Evolutionary conservation across 2,113 vertebrate genomes (phyloP).

Genomic region (Nyctibius bracteatus): DNA sequence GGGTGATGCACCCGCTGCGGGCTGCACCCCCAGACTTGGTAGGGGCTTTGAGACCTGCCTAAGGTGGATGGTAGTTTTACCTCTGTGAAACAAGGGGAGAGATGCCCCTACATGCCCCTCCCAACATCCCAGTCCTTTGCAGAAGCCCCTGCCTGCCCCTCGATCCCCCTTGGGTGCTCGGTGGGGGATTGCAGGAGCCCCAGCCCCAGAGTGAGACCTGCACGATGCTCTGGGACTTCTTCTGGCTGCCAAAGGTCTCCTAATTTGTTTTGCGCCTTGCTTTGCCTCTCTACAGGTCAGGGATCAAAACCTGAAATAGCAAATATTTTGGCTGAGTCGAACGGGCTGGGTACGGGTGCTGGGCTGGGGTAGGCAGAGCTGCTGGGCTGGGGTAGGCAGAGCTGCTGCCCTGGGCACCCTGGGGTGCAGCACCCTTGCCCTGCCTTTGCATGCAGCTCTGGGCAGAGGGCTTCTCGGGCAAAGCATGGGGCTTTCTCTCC

Average conservation of each 20-base stretch:
- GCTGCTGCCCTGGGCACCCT: neutral
- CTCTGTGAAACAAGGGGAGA: neutral
- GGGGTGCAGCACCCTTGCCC: neutral
- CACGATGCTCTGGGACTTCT: neutral
- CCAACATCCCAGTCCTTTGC: neutral
- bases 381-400: neutral
- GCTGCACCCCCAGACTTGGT: neutral
- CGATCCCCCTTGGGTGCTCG: too few species aligned
- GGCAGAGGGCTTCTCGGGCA: neutral
- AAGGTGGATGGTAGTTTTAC: too few species aligned
- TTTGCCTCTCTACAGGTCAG: neutral
- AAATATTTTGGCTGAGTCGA: fast-evolving
- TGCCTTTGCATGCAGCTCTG: neutral
- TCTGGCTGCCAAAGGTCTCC: neutral
- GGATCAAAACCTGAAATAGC: neutral
- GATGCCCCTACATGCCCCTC: fast-evolving
- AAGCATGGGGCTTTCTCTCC: fast-evolving
- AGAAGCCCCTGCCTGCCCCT: neutral
- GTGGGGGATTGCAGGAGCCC: too few species aligned
- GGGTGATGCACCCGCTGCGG: fast-evolving
- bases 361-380: neutral
- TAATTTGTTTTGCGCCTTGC: neutral
- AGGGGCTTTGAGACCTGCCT: neutral
- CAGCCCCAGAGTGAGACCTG: fast-evolving
- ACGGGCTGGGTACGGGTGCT: neutral